These are phyloP conservation scores for Seriola rivoliana DNA, from an alignment of 2,113 vertebrate genomes.

Conservation along the genomic window DNA sequence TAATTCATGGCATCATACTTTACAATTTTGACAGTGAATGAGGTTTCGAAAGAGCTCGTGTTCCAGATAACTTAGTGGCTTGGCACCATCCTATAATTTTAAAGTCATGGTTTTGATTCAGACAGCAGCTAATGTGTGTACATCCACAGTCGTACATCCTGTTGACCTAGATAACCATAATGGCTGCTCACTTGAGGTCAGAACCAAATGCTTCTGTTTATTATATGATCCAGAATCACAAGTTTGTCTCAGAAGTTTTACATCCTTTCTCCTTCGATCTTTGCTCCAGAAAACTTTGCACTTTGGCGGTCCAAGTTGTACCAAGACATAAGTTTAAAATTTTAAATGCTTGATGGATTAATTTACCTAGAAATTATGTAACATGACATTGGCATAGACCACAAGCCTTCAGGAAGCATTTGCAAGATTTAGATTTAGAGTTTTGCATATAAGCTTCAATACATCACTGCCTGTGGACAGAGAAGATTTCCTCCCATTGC, in stretches of 20 bases:
- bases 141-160: too few species aligned
- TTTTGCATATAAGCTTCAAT: not conserved
- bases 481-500: too few species aligned
- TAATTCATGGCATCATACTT: too few species aligned
- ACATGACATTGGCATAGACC: slow-evolving; percentile 16
- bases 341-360: slow-evolving; percentile 34
- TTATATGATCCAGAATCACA: too few species aligned
- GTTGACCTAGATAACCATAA: not conserved
- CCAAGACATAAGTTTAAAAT: not conserved
- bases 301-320: not conserved
- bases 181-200: too few species aligned
- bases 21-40: not conserved
- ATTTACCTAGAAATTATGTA: slow-evolving; percentile 41
- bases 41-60: not conserved
- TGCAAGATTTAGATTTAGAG: not conserved
- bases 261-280: too few species aligned
- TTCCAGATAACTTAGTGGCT: not conserved
- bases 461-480: not conserved
- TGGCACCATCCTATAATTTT: not conserved
- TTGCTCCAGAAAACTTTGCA: slow-evolving; percentile 6
- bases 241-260: too few species aligned
- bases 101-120: not conserved
- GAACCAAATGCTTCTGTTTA: too few species aligned
- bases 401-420: slow-evolving; percentile 3
- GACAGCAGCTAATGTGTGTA: too few species aligned